Conservation (phyloP, 2,888 invertebrate genomes). For the Autographa pulchrina region DNA sequence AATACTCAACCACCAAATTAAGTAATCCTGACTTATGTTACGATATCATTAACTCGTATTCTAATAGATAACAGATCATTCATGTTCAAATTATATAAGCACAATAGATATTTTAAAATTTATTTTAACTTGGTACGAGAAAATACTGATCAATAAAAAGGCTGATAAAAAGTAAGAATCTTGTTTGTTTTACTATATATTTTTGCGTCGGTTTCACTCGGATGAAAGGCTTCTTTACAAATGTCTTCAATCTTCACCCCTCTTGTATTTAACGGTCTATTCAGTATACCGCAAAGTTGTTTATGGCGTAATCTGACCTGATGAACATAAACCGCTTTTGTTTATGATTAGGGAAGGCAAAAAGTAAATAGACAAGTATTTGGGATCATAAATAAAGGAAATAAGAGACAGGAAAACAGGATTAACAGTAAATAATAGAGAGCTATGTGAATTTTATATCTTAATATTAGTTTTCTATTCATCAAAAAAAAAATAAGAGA, state of each 20-base stretch:
- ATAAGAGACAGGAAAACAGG: neutral
- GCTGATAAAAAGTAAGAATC: neutral
- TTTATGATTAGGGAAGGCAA: neutral
- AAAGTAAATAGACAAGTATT: neutral
- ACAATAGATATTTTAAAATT: too few relatives aligned
- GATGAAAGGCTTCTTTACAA: constrained; percentile 1
- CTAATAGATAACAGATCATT: too few relatives aligned
- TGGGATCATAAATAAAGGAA: neutral
- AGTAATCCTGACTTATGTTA: too few relatives aligned
- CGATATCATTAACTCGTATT: too few relatives aligned
- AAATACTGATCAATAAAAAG: neutral
- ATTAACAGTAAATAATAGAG: too few relatives aligned
- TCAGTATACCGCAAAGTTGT: neutral
- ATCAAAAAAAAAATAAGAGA: too few relatives aligned
- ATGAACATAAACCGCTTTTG: constrained; percentile 2
- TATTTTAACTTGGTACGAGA: neutral
- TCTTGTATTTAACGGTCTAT: neutral
- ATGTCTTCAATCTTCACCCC: neutral
- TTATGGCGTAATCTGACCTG: neutral
- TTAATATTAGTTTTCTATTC: too few relatives aligned
- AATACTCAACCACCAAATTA: too few relatives aligned
- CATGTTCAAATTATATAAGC: too few relatives aligned
- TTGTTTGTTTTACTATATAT: neutral
- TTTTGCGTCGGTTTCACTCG: neutral
- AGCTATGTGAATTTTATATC: too few relatives aligned